Conservation (phyloP, 2,113 vertebrate species). For the Pica pica region DNA sequence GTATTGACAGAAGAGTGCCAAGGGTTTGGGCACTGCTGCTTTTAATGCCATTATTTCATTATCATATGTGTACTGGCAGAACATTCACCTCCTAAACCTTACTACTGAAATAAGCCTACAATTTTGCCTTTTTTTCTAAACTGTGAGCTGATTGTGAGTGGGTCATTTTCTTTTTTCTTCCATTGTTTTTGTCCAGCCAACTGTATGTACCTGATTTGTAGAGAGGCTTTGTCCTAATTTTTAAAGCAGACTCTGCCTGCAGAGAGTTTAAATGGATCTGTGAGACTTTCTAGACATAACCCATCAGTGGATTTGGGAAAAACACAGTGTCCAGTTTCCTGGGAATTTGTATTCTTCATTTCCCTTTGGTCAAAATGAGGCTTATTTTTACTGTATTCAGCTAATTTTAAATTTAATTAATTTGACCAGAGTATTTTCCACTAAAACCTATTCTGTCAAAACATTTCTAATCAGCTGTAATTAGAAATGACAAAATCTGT, state of each 20-base stretch:
- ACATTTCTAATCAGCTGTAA: neutral
- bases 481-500: accelerated
- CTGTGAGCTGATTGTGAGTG: neutral
- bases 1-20: neutral
- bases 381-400: neutral
- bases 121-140: neutral
- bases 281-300: neutral
- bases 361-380: neutral
- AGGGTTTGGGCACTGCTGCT: neutral
- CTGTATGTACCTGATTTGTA: neutral
- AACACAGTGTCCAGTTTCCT: neutral
- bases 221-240: neutral
- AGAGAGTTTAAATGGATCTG: neutral
- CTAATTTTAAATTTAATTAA: neutral
- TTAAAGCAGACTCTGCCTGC: neutral
- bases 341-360: neutral
- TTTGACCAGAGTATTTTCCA: neutral
- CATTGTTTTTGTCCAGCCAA: neutral
- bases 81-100: neutral
- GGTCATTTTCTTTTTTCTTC: neutral
- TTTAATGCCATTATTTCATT: neutral
- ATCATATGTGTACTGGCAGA: neutral
- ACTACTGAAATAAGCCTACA: neutral
- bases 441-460: neutral
- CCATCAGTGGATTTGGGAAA: neutral